phyloP scores from a whole-genome alignment of 2,113 vertebrate species.

The Leptobrachium leishanense region DNA sequence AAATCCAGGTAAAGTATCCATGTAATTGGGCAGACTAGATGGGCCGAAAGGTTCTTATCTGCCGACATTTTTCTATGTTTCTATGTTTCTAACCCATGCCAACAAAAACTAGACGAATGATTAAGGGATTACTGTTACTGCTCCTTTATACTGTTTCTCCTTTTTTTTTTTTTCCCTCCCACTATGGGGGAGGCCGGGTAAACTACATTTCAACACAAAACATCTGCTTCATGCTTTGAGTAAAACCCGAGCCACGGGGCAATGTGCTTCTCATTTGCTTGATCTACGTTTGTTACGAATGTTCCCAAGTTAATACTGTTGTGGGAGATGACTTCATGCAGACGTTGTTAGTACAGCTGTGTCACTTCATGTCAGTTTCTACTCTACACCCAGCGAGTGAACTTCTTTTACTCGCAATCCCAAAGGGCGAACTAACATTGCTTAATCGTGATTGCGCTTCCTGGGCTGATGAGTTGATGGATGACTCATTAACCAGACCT shows the following conservation, averaged over 20 bases:
- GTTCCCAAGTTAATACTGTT: not conserved
- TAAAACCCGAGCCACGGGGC: not conserved
- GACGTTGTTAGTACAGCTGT: not conserved
- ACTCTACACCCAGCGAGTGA: not conserved
- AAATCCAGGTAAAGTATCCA: too few relatives aligned
- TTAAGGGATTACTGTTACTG: not conserved
- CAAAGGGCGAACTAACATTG: not conserved
- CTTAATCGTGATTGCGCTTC: not conserved
- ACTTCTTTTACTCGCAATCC: not conserved
- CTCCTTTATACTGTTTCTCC: not conserved
- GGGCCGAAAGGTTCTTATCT: too few relatives aligned
- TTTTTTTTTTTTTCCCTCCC: not conserved
- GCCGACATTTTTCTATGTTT: too few relatives aligned
- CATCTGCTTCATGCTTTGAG: not conserved
- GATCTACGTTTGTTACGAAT: not conserved
- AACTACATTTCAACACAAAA: not conserved
- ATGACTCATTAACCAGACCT: not conserved
- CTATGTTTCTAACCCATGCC: not conserved
- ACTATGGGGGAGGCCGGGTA: not conserved
- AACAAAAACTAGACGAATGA: not conserved
- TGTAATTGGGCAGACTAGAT: too few relatives aligned
- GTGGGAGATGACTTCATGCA: not conserved
- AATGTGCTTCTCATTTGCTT: not conserved
- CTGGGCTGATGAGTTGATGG: not conserved
- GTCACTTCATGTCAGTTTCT: not conserved